Percentiles rank a stretch among this genome's conserved stretches.
These are phyloP conservation scores for Tortricodes alternella DNA, from an alignment of 2,888 invertebrate species.

Conservation along the genomic window DNA sequence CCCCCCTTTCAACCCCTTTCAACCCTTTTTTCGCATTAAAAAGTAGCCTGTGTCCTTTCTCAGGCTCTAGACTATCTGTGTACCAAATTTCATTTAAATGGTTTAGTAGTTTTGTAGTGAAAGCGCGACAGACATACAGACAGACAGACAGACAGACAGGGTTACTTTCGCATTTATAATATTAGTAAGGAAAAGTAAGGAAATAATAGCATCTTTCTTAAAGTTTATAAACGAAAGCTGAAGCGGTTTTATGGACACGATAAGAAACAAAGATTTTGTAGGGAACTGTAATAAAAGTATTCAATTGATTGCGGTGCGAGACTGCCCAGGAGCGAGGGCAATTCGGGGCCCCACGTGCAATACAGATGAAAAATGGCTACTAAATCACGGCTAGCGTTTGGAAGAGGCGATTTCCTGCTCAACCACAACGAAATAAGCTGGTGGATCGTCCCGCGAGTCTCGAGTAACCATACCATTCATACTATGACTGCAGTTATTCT, in stretches of 20 bases:
- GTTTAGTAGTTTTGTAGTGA: too few relatives aligned
- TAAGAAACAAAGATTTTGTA: slow-evolving; percentile 43
- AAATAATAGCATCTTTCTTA: too few relatives aligned
- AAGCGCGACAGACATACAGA: too few relatives aligned
- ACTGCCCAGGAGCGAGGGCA: slow-evolving; percentile 38
- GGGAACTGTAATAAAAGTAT: slow-evolving; percentile 56
- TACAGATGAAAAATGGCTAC: slow-evolving; percentile 62
- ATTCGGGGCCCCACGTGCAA: slow-evolving; percentile 52
- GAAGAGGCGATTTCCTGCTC: slow-evolving; percentile 47
- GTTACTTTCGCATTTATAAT: too few relatives aligned
- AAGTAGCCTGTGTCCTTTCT: too few relatives aligned
- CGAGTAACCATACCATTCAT: slow-evolving; percentile 24
- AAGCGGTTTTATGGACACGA: slow-evolving; percentile 5
- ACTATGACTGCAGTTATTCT: neutral
- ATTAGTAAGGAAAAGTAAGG: too few relatives aligned
- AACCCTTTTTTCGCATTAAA: too few relatives aligned
- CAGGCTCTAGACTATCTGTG: too few relatives aligned
- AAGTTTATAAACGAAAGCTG: neutral
- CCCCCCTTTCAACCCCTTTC: too few relatives aligned
- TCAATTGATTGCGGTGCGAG: slow-evolving; percentile 60
- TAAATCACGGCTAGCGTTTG: slow-evolving; percentile 58
- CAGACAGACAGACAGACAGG: too few relatives aligned
- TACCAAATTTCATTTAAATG: too few relatives aligned
- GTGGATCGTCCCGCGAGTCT: slow-evolving; percentile 18
- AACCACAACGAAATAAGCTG: slow-evolving; percentile 31